phyloP scores from a whole-genome alignment of 2,888 invertebrate genomes.

The Phasia obesa region DNA sequence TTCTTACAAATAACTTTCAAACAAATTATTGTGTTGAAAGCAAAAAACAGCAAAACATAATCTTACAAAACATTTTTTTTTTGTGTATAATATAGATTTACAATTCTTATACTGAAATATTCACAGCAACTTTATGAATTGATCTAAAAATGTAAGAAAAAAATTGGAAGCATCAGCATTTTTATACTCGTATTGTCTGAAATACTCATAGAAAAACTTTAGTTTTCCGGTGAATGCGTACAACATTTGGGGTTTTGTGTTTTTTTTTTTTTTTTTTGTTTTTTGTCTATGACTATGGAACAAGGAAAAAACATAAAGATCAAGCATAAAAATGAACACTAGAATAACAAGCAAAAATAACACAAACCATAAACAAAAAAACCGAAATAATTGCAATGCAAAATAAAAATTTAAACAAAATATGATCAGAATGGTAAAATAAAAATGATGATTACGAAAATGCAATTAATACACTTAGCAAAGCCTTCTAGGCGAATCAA shows the following conservation, averaged over 20 bases:
- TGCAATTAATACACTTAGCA: conserved; percentile 43
- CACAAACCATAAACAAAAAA: not conserved
- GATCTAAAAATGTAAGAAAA: conserved; percentile 35
- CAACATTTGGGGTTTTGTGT: not conserved
- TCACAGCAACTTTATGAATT: conserved; percentile 14
- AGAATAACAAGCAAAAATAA: not conserved
- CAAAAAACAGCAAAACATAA: not conserved
- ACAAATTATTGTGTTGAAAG: no score
- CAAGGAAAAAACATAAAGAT: conserved; percentile 1
- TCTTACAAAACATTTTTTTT: not conserved
- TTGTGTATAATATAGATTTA: not conserved
- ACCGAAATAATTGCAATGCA: not conserved
- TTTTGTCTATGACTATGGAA: not conserved
- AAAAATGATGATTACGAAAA: conserved; percentile 45
- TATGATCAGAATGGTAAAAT: not conserved
- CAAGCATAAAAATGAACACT: conserved; percentile 12
- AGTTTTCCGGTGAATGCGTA: conserved; percentile 59
- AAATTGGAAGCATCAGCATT: conserved; percentile 29
- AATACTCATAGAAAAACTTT: conserved; percentile 3
- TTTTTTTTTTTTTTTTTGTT: not conserved
- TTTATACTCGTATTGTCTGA: conserved; percentile 29
- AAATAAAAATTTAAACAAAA: not conserved
- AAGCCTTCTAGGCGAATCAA: conserved; percentile 43
- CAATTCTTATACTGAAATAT: not conserved
- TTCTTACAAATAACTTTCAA: no score